phyloP scores from a whole-genome alignment of 2,888 invertebrate genomes.

The Drosophila mercatorum region DNA sequence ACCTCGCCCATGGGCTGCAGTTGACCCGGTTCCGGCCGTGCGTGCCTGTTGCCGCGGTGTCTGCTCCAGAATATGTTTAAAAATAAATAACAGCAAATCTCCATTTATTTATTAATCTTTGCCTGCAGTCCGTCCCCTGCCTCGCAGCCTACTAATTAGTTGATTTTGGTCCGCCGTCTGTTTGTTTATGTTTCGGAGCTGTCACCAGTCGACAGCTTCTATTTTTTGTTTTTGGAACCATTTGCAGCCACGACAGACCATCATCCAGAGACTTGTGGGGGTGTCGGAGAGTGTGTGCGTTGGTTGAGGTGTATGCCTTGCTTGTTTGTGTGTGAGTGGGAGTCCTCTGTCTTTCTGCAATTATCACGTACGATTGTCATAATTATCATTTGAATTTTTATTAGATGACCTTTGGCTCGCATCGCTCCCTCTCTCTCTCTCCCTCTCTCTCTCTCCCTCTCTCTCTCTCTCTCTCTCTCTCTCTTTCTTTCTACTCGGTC shows the following conservation, averaged over 20 bases:
- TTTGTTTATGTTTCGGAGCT: slow-evolving; percentile 71
- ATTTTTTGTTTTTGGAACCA: slow-evolving; percentile 45
- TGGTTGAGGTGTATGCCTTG: slow-evolving; percentile 11
- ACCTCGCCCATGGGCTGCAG: slow-evolving; percentile 71
- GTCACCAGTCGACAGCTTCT: slow-evolving; percentile 57
- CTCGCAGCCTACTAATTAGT: slow-evolving; percentile 62
- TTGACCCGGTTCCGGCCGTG: slow-evolving; percentile 65
- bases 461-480: slow-evolving; percentile 8
- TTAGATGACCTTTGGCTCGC: slow-evolving; percentile 57
- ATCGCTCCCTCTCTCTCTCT: slow-evolving; percentile 3
- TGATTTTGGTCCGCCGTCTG: slow-evolving; percentile 54
- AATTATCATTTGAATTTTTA: slow-evolving; percentile 82
- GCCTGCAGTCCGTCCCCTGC: slow-evolving; percentile 26
- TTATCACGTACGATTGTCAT: slow-evolving; percentile 84
- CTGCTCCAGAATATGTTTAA: slow-evolving; percentile 55
- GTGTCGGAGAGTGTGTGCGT: slow-evolving; percentile 5
- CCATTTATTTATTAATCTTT: slow-evolving; percentile 71
- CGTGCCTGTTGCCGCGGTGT: slow-evolving; percentile 50
- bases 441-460: slow-evolving; percentile 17
- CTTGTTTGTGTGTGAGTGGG: slow-evolving; percentile 31
- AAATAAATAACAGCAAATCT: slow-evolving; percentile 77
- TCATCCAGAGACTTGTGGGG: slow-evolving; percentile 9
- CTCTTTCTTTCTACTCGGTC: slow-evolving; percentile 16
- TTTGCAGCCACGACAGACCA: slow-evolving; percentile 27
- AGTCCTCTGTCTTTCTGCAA: slow-evolving; percentile 64